Evolutionary conservation across 1,140 invertebrate species (phyloP), one percentile per base, ranked within the genome.

Genomic region (Cydia amplana): DNA sequence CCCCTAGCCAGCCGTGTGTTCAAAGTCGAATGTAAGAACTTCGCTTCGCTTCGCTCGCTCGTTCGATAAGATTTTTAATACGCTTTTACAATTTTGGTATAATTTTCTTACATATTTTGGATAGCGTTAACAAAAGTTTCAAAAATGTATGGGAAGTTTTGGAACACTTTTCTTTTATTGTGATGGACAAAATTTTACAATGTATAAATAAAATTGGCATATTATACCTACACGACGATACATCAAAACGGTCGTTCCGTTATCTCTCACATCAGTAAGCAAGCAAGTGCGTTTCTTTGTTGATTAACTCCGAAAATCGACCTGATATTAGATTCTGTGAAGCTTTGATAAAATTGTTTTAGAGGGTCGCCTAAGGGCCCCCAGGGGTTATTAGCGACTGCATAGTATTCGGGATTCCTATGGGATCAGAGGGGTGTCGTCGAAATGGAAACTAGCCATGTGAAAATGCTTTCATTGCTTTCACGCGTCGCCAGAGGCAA

Each of bases 381-480:
- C 64, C 25, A 14, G 83, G 84, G 81, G 10, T 84, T 86, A 87
- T 87, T 86, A 87, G 88, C 83, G 84, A 84, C 83, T 90, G 85
- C 83, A 87, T 85, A 90, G 82, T 86, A 85, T 88, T 88, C 87
- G 85, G 83, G 85, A 91, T 91, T 91, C 89, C 89, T 87, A 74
- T 81, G 89, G 87, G 89, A 88, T 83, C 82, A 81, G 80, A 85
- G 84, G 85, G 88, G 85, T 81, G 85, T 78, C 79, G 79, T 86
- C 4, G n/a, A 51, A 89, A 91, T 89, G 88, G 88, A 90, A 89
- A 87, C 86, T 87, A 81, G 79, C 83, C 85, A 88, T 89, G 87
- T 89, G 87, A 89, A 89, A 91, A 89, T 85, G 88, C 87, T 91
- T 89, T 88, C 85, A 87, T 89, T 89, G 88, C 86, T 85, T 89